These are phyloP conservation scores for Drosophila peninsularis DNA, from an alignment of 2,888 invertebrate genomes.

Conservation along the genomic window DNA sequence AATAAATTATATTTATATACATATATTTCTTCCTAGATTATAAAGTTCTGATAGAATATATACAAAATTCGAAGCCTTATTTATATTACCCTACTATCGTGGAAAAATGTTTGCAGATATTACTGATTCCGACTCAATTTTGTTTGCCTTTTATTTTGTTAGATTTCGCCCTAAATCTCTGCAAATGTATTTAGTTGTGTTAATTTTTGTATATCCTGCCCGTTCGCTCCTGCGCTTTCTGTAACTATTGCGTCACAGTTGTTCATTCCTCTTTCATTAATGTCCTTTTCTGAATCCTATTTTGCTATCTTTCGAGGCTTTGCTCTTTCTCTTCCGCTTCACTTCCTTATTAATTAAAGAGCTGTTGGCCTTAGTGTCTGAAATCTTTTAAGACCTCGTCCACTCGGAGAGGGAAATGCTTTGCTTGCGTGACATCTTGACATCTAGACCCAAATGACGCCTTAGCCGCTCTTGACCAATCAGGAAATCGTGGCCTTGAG, in stretches of 20 bases:
- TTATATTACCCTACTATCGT: no score
- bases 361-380: conserved; percentile 24
- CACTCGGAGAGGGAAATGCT: conserved; percentile 1
- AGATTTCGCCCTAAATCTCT: neutral
- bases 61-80: no score
- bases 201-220: neutral
- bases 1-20: no score
- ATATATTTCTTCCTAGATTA: no score
- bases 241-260: neutral
- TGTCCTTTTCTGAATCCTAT: conserved; percentile 10
- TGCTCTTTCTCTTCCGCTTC: conserved; percentile 7
- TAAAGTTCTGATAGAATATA: no score
- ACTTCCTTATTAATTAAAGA: conserved; percentile 45
- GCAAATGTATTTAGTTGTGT: neutral
- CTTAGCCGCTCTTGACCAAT: conserved; percentile 11
- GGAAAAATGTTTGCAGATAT: no score
- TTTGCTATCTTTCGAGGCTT: conserved; percentile 18
- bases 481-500: conserved; percentile 77
- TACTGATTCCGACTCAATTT: no score
- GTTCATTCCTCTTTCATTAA: conserved; percentile 20
- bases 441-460: conserved; percentile 11
- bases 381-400: conserved; percentile 27
- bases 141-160: neutral
- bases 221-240: neutral
- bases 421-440: conserved; percentile 41